Percentiles rank a stretch among this genome's conserved stretches.
Conservation (phyloP, 92 coral and sea anemone genomes). For the Parazoanthus atlanticus region DNA sequence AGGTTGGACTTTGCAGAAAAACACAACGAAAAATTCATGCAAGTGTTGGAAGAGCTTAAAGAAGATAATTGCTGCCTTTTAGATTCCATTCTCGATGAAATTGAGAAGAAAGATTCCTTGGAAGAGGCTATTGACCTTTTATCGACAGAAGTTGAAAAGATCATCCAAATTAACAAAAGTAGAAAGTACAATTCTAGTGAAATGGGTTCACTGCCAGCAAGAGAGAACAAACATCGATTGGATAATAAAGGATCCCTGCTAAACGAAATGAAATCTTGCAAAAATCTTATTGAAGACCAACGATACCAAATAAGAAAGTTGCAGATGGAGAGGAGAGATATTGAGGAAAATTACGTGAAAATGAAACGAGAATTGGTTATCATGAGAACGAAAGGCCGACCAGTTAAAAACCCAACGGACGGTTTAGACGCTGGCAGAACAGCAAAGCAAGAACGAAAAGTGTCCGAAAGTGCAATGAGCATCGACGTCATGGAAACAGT, state of each 20-base stretch:
- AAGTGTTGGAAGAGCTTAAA: slow-evolving; percentile 61
- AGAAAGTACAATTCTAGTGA: slow-evolving; percentile 22
- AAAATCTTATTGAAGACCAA: slow-evolving; percentile 88
- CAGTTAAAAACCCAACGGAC: slow-evolving; percentile 50
- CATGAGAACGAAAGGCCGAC: slow-evolving; percentile 57
- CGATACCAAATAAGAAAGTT: slow-evolving; percentile 86
- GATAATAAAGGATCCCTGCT: slow-evolving; percentile 69
- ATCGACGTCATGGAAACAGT: slow-evolving; percentile 35
- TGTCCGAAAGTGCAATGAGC: slow-evolving; percentile 18
- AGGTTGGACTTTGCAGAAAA: slow-evolving; percentile 57
- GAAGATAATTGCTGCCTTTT: slow-evolving; percentile 64
- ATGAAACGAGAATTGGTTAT: slow-evolving; percentile 83
- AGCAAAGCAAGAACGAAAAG: slow-evolving; percentile 33
- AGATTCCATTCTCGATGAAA: slow-evolving; percentile 76
- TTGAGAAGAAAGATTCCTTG: slow-evolving; percentile 67
- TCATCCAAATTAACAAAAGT: slow-evolving; percentile 60
- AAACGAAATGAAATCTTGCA: slow-evolving; percentile 87
- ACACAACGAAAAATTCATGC: slow-evolving; percentile 62
- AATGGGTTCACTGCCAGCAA: slow-evolving; percentile 32
- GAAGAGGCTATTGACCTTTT: slow-evolving; percentile 74
- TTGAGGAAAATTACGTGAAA: slow-evolving; percentile 80
- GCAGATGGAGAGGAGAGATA: slow-evolving; percentile 86
- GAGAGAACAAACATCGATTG: slow-evolving; percentile 49
- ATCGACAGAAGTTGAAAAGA: slow-evolving; percentile 59
- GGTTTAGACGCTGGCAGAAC: slow-evolving; percentile 40